Evolutionary conservation across 2,797 vertebrate genomes (phyloP), one percentile per base, ranked within the genome.

Genomic region (Sus cebifrons): DNA sequence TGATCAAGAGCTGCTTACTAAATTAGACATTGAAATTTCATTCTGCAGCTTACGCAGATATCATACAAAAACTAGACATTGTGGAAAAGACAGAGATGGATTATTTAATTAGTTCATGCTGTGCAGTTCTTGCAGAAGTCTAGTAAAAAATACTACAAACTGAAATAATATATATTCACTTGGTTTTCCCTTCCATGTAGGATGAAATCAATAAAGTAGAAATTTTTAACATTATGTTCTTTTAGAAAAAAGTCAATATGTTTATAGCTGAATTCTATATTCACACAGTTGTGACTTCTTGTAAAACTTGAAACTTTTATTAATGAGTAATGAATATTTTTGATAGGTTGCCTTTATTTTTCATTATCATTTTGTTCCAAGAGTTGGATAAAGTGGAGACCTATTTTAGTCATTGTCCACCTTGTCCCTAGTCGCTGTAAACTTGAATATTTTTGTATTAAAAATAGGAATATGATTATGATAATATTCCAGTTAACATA

Each of bases 51-150:
- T 65, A 27, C 74, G 64, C 18, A 64, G 21, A 29, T 49, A 74
- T n/a, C 20, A 74, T 62, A 27, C 9, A 70, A 44, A 93, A 68
- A 87, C 5, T 36, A 23, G 6, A 68, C 32, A 83, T 52, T 75
- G 1, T 54, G 18, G 49, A 73, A 94, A 94, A 67, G 52, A n/a
- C 58, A 82, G 21, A 84, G 17, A 75, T 56, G 11, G 23, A 75
- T 87, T 95, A 56, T 81, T 73, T 91, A 82, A 90, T 91, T 60
- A 70, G 23, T 23, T 75, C 58, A 64, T 40, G 15, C 18, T 78
- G 16, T 67, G 54, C 56, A 87, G 5, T 17, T 87, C 13, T 54
- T 54, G 83, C 0, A 29, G 52, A 94, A 44, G 12, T 81, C 27
- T 84, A 56, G 25, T 17, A 17, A 74, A 87, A 82, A 75, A 23